Percentiles rank a stretch among this genome's conserved stretches.
Conservation (phyloP, 2,113 vertebrate genomes). For the Geococcyx californianus region DNA sequence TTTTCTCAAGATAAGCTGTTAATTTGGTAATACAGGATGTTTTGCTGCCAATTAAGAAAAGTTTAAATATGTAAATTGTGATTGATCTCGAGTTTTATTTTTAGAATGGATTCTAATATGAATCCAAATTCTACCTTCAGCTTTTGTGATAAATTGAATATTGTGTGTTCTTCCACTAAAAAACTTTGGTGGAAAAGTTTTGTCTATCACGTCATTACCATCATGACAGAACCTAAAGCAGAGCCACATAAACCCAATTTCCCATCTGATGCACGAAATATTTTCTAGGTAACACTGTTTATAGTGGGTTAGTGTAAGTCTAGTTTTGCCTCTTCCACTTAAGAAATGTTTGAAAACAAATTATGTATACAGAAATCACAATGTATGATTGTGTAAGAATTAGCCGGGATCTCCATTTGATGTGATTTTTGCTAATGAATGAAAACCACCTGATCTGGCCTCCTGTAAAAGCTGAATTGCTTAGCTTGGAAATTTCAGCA, state of each 20-base stretch:
- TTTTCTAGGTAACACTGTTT: background rate
- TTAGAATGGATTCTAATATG: background rate
- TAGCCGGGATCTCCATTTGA: background rate
- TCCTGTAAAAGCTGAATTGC: background rate
- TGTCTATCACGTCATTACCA: background rate
- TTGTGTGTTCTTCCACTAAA: background rate
- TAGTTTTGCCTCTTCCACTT: background rate
- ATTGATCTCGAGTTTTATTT: background rate
- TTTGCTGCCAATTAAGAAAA: background rate
- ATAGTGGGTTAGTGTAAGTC: background rate
- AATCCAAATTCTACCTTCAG: background rate
- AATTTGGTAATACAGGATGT: background rate
- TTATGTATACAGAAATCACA: background rate
- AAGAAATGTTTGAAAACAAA: background rate
- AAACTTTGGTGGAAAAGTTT: background rate
- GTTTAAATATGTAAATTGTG: background rate
- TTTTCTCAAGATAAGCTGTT: background rate
- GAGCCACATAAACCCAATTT: background rate
- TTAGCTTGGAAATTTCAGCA: background rate
- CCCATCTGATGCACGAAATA: background rate
- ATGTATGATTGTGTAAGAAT: background rate
- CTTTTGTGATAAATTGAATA: background rate
- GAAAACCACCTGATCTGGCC: background rate
- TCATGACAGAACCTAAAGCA: background rate
- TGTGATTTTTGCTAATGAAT: background rate